phyloP scores from a whole-genome alignment of 2,113 vertebrate species.

The Stigmatopora nigra region DNA sequence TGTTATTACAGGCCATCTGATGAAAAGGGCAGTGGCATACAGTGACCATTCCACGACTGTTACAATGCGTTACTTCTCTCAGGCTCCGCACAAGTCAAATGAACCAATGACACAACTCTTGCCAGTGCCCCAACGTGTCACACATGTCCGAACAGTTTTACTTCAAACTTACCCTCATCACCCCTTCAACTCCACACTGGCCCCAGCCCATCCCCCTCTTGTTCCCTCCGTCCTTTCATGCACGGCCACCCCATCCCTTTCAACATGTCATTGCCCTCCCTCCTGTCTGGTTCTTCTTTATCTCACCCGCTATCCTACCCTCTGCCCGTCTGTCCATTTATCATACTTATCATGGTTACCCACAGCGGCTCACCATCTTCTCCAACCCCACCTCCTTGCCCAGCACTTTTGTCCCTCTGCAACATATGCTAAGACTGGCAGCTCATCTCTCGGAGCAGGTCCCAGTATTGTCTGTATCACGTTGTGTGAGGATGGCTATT shows the following conservation, averaged over 20 bases:
- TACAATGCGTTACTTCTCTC: conserved; percentile 58
- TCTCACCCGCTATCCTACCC: conserved; percentile 27
- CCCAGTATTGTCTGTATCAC: conserved; percentile 54
- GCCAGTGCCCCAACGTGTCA: conserved; percentile 60
- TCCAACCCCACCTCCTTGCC: conserved; percentile 16
- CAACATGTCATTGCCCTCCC: conserved; percentile 24
- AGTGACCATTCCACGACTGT: conserved; percentile 65
- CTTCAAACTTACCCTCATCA: conserved; percentile 54
- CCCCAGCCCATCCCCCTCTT: conserved; percentile 13
- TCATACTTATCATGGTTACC: conserved; percentile 33
- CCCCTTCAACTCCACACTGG: conserved; percentile 18
- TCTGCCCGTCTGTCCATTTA: conserved; percentile 13
- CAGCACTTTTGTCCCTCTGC: conserved; percentile 30
- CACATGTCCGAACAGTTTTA: conserved; percentile 64
- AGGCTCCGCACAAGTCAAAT: conserved; percentile 55
- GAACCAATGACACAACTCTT: conserved; percentile 62
- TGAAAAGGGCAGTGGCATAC: conserved; percentile 65
- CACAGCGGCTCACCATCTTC: conserved; percentile 19
- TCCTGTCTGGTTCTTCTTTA: conserved; percentile 24
- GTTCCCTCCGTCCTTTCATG: conserved; percentile 37
- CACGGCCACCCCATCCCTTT: conserved; percentile 37
- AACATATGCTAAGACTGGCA: conserved; percentile 52
- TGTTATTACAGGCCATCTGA: conserved; percentile 52
- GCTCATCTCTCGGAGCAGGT: conserved; percentile 36
- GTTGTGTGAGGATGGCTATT: conserved; percentile 56